A percentile compares a stretch with the other conserved stretches of the same genome.
These are phyloP conservation scores for Drosophila kanapiae DNA, from an alignment of 1,140 invertebrate genomes.

Conservation along the genomic window DNA sequence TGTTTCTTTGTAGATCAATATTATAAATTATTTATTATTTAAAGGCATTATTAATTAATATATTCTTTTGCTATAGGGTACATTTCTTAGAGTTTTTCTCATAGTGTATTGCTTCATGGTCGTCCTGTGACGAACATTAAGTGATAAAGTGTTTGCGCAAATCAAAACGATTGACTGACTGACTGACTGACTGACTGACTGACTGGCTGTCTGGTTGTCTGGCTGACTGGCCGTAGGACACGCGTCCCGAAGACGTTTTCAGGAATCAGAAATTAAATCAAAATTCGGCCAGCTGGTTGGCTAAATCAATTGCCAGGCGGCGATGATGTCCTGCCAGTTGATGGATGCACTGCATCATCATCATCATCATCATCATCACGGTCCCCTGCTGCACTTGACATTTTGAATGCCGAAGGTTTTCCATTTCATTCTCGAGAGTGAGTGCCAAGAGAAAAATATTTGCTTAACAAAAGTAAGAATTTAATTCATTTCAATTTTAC, in stretches of 20 bases:
- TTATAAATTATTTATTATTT: too few relatives aligned
- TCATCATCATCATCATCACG: not conserved
- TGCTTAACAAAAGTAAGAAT: conserved; percentile 23
- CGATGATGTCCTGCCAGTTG: conserved; percentile 9
- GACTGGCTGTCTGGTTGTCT: not conserved
- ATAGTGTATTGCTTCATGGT: conserved; percentile 2
- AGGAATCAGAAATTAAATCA: conserved; percentile 24
- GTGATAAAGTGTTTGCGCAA: conserved; percentile 77
- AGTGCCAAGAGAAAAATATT: conserved; percentile 21
- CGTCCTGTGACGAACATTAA: conserved; percentile 67
- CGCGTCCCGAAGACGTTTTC: conserved; percentile 1
- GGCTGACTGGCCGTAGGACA: not conserved
- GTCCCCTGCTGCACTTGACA: conserved; percentile 22
- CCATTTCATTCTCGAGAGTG: conserved; percentile 3
- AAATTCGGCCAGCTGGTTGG: conserved; percentile 8
- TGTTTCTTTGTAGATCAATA: too few relatives aligned
- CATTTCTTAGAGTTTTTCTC: not conserved
- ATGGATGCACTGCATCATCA: not conserved
- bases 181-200: not conserved
- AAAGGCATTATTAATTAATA: too few relatives aligned
- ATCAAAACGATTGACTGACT: conserved; percentile 70
- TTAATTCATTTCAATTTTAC: conserved; percentile 22
- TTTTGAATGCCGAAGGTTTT: conserved; percentile 35
- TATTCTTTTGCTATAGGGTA: too few relatives aligned
- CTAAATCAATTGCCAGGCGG: conserved; percentile 4